Evolutionary conservation across 1,140 invertebrate species (phyloP).

Genomic region (Micrasema longulum): DNA sequence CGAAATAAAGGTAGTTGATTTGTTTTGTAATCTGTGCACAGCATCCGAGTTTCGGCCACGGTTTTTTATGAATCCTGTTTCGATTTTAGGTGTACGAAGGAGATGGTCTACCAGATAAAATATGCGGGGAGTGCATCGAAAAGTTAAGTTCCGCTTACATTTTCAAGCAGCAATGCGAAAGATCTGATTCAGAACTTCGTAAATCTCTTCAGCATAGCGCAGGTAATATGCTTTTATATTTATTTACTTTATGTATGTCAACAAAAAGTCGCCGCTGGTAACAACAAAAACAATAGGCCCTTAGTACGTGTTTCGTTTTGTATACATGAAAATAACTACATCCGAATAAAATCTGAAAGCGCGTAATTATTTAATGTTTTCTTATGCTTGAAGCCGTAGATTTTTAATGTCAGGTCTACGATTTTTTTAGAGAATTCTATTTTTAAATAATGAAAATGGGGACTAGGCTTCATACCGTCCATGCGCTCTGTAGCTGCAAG

Average conservation of each 20-base stretch:
- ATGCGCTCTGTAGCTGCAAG: no score
- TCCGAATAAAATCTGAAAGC: no score
- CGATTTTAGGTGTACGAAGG: conserved; percentile 62
- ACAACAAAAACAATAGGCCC: background rate
- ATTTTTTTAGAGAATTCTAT: no score
- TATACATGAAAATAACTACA: no score
- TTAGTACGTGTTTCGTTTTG: no score
- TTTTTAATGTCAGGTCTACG: no score
- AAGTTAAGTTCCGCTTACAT: conserved; percentile 66
- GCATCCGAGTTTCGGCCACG: background rate
- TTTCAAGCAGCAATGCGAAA: conserved; percentile 67
- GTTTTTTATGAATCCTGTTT: conserved; percentile 17
- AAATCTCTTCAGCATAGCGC: conserved; percentile 60
- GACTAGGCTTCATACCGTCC: no score
- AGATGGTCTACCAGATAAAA: conserved; percentile 66
- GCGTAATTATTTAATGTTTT: no score
- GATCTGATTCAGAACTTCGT: conserved; percentile 64
- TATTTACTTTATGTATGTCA: conserved; percentile 32
- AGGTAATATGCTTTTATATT: conserved; percentile 41
- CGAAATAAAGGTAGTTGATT: conserved; percentile 63
- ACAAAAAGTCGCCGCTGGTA: conserved; percentile 1
- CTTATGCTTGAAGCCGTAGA: no score
- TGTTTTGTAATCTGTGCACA: background rate
- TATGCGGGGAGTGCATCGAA: conserved; percentile 66
- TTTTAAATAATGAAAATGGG: no score